Conservation (phyloP, 2,113 vertebrate genomes). For the Oryzias melastigma region DNA sequence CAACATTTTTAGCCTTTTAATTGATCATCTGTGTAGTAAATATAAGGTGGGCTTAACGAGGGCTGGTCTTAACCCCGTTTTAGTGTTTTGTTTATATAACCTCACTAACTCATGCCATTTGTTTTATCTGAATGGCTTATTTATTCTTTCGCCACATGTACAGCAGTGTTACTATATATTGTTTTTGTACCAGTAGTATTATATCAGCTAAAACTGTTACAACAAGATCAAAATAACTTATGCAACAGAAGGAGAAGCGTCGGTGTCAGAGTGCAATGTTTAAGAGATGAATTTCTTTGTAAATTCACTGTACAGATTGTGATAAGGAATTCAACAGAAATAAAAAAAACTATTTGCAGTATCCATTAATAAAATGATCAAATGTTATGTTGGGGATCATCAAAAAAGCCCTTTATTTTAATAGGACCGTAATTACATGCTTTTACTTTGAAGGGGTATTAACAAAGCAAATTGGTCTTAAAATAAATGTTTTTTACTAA, state of each 20-base stretch:
- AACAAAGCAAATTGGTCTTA: not conserved
- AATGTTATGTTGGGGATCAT: too few species aligned
- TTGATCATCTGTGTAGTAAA: not conserved
- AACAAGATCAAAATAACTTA: slow-evolving; percentile 39
- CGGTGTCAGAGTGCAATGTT: too few species aligned
- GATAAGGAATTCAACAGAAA: too few species aligned
- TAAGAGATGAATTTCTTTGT: too few species aligned
- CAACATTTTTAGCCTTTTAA: slow-evolving; percentile 18
- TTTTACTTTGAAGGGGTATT: not conserved
- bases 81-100: slow-evolving; percentile 40
- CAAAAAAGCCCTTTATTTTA: too few species aligned
- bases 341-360: too few species aligned
- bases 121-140: slow-evolving; percentile 58
- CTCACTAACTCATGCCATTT: slow-evolving; percentile 39
- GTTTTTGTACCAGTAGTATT: slow-evolving; percentile 38
- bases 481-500: slow-evolving; percentile 7
- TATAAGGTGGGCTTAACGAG: slow-evolving; percentile 44
- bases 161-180: slow-evolving; percentile 31
- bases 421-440: not conserved
- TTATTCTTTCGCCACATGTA: slow-evolving; percentile 61
- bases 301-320: too few species aligned
- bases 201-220: slow-evolving; percentile 46
- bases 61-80: slow-evolving; percentile 38
- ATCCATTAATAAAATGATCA: too few species aligned
- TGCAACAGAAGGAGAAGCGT: slow-evolving; percentile 41